These are phyloP conservation scores for Torymus texanus DNA, from an alignment of 2,888 invertebrate genomes.

Conservation along the genomic window DNA sequence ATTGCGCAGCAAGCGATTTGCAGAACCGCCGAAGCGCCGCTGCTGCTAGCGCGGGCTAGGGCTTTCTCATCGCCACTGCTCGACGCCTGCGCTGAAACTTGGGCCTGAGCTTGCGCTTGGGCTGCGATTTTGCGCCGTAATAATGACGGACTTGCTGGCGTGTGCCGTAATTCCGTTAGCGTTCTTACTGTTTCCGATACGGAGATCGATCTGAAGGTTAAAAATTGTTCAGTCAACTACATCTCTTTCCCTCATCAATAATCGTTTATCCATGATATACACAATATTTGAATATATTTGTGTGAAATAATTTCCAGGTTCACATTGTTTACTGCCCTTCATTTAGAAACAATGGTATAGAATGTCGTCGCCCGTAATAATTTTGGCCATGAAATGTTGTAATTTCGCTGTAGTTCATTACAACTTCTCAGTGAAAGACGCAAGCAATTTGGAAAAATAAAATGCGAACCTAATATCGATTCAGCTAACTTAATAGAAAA, in stretches of 20 bases:
- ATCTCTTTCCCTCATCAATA: background rate
- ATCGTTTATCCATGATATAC: too few species aligned
- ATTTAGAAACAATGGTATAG: too few species aligned
- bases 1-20: slow-evolving; percentile 65
- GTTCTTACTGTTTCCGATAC: slow-evolving; percentile 93
- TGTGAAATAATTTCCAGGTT: too few species aligned
- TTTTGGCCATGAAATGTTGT: too few species aligned
- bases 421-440: too few species aligned
- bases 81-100: slow-evolving; percentile 53
- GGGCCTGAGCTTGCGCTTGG: slow-evolving; percentile 62
- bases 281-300: too few species aligned
- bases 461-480: too few species aligned
- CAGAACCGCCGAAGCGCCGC: slow-evolving; percentile 60
- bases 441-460: too few species aligned
- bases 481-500: too few species aligned
- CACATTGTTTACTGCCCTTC: too few species aligned
- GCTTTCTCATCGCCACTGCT: slow-evolving; percentile 39
- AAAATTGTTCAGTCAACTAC: background rate
- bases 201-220: slow-evolving; percentile 69
- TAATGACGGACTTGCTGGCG: slow-evolving; percentile 89
- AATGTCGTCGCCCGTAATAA: too few species aligned
- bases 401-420: too few species aligned
- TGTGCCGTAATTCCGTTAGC: slow-evolving; percentile 89
- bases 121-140: slow-evolving; percentile 75
- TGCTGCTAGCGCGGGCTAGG: slow-evolving; percentile 21